Conservation (phyloP, 2,888 invertebrate genomes). For the Scaptomyza polygonia region DNA sequence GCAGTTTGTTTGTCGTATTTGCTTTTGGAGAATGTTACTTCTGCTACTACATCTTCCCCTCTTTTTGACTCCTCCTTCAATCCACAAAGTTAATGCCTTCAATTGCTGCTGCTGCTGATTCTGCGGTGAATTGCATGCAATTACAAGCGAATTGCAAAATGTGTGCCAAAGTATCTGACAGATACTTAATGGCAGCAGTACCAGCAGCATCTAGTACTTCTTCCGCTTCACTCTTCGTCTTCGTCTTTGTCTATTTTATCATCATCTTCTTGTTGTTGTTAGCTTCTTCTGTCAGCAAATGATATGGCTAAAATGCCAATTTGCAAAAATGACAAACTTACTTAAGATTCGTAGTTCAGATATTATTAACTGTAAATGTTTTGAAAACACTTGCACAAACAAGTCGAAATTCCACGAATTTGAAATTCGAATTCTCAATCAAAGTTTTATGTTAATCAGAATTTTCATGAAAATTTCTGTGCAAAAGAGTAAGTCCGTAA, state of each 20-base stretch:
- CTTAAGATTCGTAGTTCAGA: conserved; percentile 26
- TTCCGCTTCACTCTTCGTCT: background rate
- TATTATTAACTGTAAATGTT: conserved; percentile 8
- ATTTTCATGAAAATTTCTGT: background rate
- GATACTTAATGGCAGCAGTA: conserved; percentile 69
- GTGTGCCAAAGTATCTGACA: conserved; percentile 76
- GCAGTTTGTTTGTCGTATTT: conserved; percentile 48
- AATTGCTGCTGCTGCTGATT: conserved; percentile 15
- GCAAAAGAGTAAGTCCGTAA: background rate
- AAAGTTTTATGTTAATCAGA: background rate
- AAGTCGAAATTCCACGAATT: background rate
- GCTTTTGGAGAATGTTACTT: conserved; percentile 23
- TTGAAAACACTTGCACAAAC: background rate
- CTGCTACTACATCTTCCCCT: background rate
- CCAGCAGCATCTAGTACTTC: conserved; percentile 9
- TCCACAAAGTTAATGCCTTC: conserved; percentile 3
- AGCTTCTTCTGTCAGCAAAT: conserved; percentile 4
- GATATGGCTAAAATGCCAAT: conserved; percentile 34
- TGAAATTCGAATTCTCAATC: background rate
- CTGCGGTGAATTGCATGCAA: conserved; percentile 71
- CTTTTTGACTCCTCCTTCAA: background rate
- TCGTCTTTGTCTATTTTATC: background rate
- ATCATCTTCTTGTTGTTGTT: too few relatives aligned
- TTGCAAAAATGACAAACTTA: conserved; percentile 9
- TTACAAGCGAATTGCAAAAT: conserved; percentile 77